These are phyloP conservation scores for Drosophila trapezifrons DNA, from an alignment of 1,140 invertebrate species.

Conservation along the genomic window DNA sequence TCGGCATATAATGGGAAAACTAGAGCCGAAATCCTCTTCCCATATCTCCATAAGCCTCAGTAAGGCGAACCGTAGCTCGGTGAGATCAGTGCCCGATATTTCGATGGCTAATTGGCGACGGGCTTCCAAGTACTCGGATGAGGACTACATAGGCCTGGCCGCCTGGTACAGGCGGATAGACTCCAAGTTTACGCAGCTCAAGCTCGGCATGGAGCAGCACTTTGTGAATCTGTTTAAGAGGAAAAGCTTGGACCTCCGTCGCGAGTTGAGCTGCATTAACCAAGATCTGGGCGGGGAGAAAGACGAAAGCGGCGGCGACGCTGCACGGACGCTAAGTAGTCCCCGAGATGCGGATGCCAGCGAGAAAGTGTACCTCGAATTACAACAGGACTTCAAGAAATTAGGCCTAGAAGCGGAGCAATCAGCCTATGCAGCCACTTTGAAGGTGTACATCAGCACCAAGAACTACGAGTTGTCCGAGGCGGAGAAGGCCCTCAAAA, in stretches of 20 bases:
- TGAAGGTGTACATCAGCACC: slow-evolving; percentile 57
- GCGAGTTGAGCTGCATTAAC: slow-evolving; percentile 35
- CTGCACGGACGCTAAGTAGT: background rate
- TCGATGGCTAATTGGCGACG: slow-evolving; percentile 6
- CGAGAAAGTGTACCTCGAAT: slow-evolving; percentile 20
- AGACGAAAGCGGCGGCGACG: slow-evolving; percentile 52
- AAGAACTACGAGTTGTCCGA: slow-evolving; percentile 63
- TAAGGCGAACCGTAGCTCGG: background rate
- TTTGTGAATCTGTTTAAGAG: slow-evolving; percentile 44
- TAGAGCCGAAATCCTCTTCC: background rate
- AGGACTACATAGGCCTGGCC: slow-evolving; percentile 51
- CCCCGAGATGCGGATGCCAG: background rate
- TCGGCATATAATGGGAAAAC: background rate
- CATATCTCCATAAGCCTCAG: background rate
- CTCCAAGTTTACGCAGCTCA: slow-evolving; percentile 44
- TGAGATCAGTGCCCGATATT: slow-evolving; percentile 5
- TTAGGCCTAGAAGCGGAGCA: slow-evolving; percentile 48
- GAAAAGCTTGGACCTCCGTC: slow-evolving; percentile 44
- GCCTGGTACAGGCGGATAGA: slow-evolving; percentile 69
- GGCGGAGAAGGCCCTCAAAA: slow-evolving; percentile 42
- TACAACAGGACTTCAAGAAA: slow-evolving; percentile 37
- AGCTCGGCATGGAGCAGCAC: slow-evolving; percentile 50
- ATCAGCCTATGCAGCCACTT: slow-evolving; percentile 25
- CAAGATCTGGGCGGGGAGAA: background rate
- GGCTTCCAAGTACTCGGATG: slow-evolving; percentile 22